These are phyloP conservation scores for Rhabdomys dilectus DNA, from an alignment of 2,113 vertebrate genomes.

Conservation along the genomic window DNA sequence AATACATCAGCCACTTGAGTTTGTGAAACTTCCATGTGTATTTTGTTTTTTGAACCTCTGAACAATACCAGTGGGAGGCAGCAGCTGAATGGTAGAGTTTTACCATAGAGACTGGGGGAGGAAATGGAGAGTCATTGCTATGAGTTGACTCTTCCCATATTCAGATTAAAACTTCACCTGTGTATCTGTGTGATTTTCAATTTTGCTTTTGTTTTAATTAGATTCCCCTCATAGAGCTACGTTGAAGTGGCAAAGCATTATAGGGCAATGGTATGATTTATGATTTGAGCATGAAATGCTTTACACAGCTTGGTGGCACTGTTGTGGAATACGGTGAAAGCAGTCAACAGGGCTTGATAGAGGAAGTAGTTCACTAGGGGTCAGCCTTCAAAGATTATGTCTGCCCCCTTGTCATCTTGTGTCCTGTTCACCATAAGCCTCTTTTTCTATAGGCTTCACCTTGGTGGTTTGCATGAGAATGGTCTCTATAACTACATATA, in stretches of 20 bases:
- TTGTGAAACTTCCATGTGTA: neutral
- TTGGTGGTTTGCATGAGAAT: too few relatives aligned
- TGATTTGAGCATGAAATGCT: neutral
- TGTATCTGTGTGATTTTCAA: neutral
- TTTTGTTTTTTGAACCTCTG: neutral
- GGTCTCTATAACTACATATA: neutral
- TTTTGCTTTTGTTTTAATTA: neutral
- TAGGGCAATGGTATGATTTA: neutral
- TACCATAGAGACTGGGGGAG: neutral
- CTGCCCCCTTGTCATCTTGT: neutral
- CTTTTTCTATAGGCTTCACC: neutral
- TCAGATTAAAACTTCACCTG: too few relatives aligned
- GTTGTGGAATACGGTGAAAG: neutral
- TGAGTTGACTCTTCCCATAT: neutral
- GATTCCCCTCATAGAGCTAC: neutral
- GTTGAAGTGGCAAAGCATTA: neutral
- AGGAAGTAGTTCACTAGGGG: neutral
- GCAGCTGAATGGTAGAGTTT: accelerated
- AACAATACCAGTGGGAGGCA: neutral
- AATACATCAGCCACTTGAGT: accelerated
- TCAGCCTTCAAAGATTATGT: neutral
- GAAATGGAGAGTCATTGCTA: neutral
- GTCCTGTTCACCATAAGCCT: neutral
- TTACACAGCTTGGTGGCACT: neutral
- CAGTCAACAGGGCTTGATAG: neutral